Evolutionary conservation across 2,888 invertebrate species (phyloP), one percentile per base, ranked within the genome.

Genomic region (Adineta ricciae): DNA sequence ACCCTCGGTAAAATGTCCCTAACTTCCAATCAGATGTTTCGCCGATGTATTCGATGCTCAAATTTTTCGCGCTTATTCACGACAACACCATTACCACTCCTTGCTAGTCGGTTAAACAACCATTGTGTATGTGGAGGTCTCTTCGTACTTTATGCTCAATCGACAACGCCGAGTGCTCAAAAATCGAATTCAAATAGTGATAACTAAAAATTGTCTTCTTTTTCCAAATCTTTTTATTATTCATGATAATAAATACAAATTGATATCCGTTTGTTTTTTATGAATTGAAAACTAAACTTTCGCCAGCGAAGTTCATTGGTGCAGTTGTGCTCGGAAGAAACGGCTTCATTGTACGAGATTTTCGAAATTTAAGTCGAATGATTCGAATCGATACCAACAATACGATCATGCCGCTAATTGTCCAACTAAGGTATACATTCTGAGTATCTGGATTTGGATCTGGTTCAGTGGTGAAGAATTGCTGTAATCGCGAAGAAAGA

Each of bases 61-160:
- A 73, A 73, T 38, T 73, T 38, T 38, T 73, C 73, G 8, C 1
- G 73, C 36, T 4, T 38, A 38, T 73, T 38, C 7, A 38, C 2
- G 7, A 73, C 21, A 11, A 21, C 36, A 73, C 73, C 73, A 8
- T 36, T 9, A 8, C 73, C 73, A 73, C 38, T 73, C 24, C 73
- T 73, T 73, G 38, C n/a, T 38, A 7, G 24, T 21, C 36, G 73
- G 21, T 24, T 73, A 24, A 24, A 73, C 8, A 41, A 73, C 38
- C 38, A n/a, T n/a, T 73, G 73, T 73, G 21, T 73, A 73, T 73
- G 73, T 38, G 73, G 73, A 38, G 73, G 73, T 38, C 73, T 38
- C 7, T 73, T 73, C 38, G 9, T 9, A 24, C 9, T 24, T 7
- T 73, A 73, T 38, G 24, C 38, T 19, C 21, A 73, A 73, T 38